Evolutionary conservation across 2,888 invertebrate genomes (phyloP), one percentile per base, ranked within the genome.

Genomic region (Lissocephala sabroskyi): DNA sequence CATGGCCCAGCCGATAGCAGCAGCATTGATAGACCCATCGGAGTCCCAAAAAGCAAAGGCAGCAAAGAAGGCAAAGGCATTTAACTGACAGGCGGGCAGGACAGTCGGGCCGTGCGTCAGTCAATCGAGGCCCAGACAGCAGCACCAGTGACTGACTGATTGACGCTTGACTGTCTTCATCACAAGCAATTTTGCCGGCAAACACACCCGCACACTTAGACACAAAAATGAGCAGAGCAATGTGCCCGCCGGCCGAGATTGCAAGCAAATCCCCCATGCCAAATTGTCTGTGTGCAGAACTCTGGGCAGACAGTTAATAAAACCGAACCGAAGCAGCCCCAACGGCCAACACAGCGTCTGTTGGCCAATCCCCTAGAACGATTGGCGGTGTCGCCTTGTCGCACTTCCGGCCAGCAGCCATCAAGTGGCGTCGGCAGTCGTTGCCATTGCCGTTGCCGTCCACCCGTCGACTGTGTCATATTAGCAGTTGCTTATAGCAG

Each of bases 91-190:
- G 23, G 7, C 23, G 3, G 23, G 23, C 23, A 23, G n/a, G n/a
- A n/a, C n/a, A n/a, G n/a, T n/a, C n/a, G n/a, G n/a, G n/a, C n/a
- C n/a, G n/a, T n/a, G n/a, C n/a, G 23, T 35, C 18, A 40, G 29
- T 28, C 43, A 48, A 41, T 23, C 26, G 33, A 41, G 36, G 30
- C 41, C 49, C 30, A 29, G 45, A 19, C 35, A 23, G 46, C 23
- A 17, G 36, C 45, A 37, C 18, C 61, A 56, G 53, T 56, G 65
- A 62, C 66, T 66, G 64, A 65, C 73, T 70, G 70, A 70, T 70
- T 73, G 74, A 73, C 74, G 70, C 66, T 71, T 60, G 70, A 64
- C 74, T 70, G 75, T 74, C 75, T 74, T 74, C 74, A 74, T 71
- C 71, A 71, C 71, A 71, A 74, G 71, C 75, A 70, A 70, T 71